These are phyloP conservation scores for Melitaea cinxia DNA, from an alignment of 1,140 invertebrate genomes.

Conservation along the genomic window DNA sequence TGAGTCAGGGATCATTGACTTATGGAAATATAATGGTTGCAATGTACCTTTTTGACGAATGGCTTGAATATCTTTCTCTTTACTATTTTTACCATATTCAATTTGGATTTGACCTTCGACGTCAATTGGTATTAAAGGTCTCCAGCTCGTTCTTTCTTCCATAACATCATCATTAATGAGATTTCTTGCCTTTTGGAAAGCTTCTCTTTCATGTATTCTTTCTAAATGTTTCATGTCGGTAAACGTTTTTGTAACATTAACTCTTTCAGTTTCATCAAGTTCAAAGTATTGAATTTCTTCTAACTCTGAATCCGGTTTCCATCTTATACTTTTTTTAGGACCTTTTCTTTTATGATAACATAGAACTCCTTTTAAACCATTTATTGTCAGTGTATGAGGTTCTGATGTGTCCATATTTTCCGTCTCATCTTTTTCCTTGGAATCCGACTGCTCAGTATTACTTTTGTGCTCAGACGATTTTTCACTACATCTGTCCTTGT, in stretches of 20 bases:
- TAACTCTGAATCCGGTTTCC: slow-evolving; percentile 90
- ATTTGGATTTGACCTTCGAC: slow-evolving; percentile 84
- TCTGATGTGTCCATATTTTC: slow-evolving; percentile 71
- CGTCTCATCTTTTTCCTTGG: slow-evolving; percentile 79
- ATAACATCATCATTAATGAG: slow-evolving; percentile 89
- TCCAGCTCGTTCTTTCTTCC: slow-evolving; percentile 89
- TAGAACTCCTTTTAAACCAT: slow-evolving; percentile 85
- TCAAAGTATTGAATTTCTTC: slow-evolving; percentile 94
- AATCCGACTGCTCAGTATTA: slow-evolving; percentile 37
- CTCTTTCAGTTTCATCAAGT: slow-evolving; percentile 95
- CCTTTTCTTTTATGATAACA: slow-evolving; percentile 87
- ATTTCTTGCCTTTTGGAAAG: slow-evolving; percentile 88
- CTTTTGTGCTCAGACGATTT: slow-evolving; percentile 49
- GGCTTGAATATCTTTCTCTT: slow-evolving; percentile 93
- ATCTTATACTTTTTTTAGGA: slow-evolving; percentile 91
- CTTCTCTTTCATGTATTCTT: slow-evolving; percentile 91
- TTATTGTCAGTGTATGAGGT: slow-evolving; percentile 65
- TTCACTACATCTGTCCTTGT: slow-evolving; percentile 56
- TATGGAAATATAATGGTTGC: slow-evolving; percentile 92
- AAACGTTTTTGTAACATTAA: slow-evolving; percentile 96
- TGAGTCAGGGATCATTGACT: slow-evolving; percentile 92
- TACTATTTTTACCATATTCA: slow-evolving; percentile 89
- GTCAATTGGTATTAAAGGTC: slow-evolving; percentile 86
- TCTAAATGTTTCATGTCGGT: slow-evolving; percentile 96
- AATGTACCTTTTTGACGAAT: slow-evolving; percentile 91